Conservation (phyloP, 64 coral and sea anemone genomes). For the Exaiptasia diaphana region DNA sequence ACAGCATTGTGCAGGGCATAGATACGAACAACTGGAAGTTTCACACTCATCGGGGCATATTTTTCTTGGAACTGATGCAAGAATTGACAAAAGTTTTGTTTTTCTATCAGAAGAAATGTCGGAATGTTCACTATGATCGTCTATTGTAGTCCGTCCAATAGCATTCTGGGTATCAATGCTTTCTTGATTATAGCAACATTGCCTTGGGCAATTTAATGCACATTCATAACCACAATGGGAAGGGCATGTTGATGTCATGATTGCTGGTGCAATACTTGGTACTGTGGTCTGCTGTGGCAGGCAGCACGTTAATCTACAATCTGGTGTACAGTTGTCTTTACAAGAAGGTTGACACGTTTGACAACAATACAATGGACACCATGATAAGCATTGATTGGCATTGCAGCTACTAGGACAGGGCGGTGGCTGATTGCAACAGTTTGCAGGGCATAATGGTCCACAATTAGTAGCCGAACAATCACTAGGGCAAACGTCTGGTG, state of each 20-base stretch:
- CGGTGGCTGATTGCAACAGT: not conserved
- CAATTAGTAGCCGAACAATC: conserved; percentile 14
- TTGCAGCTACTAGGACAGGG: not conserved
- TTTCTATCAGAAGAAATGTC: not conserved
- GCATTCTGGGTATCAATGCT: not conserved
- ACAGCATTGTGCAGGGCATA: not conserved
- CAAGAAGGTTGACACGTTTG: conserved; percentile 15
- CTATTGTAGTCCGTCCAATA: not conserved
- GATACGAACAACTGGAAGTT: not conserved
- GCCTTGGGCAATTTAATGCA: not conserved
- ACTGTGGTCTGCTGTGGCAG: not conserved
- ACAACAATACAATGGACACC: not conserved
- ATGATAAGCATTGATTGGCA: conserved; percentile 3
- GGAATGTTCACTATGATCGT: not conserved
- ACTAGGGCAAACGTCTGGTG: not conserved
- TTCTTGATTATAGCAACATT: not conserved
- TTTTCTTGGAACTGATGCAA: not conserved
- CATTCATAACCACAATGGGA: conserved; percentile 4
- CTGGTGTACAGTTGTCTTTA: not conserved
- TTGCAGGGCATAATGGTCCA: conserved; percentile 20
- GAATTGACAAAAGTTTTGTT: not conserved
- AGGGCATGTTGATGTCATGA: conserved; percentile 8
- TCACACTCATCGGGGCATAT: not conserved
- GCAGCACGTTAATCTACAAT: not conserved
- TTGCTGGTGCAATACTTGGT: not conserved